Base-by-base conservation (phyloP, 2,113 vertebrate species). In the Ellobius talpinus region DNA sequence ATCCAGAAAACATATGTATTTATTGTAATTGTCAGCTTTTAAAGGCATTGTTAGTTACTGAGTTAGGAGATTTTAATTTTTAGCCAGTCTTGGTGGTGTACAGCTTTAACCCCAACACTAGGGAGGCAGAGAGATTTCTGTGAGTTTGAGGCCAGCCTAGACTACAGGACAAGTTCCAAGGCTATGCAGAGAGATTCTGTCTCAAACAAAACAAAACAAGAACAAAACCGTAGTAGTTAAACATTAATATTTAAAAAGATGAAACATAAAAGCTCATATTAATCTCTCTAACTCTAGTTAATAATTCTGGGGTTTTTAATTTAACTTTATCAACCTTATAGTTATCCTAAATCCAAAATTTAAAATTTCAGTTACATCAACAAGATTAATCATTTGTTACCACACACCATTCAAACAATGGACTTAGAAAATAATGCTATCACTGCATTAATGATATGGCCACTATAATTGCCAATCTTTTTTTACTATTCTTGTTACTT, bases 361-460 rank as follows among this genome's bases (percentile, higher is more conserved):
- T 31, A 29, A 82, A n/a, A 87, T 90, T 90, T 93, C 17, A 68
- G 87, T 87, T 81, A 76, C 13, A 70, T 68, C 17, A 89, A 65
- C 33, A 61, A 70, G 87, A 87, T 93, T 90, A 89, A 36, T 88
- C 33, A 91, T 72, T 85, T 87, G 7, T 89, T 90, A 94, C 7
- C 8, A 4, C 24, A 91, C 0, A 50, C 36, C 47, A 61, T 29
- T 66, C 45, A 95, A 92, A 63, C 29, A 86, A 70, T 10, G 89
- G 52, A 66, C 52, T 78, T 82, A 92, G 68, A 93, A 94, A 91
- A 76, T 45, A 92, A 92, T 63, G 58, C 26, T 55, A 93, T 29
- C 19, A 85, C 47, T 58, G 82, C 1, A 55, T 17, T 66, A 91
- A 74, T 17, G 73, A 52, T 50, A 70, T 91, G 65, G 55, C 66